phyloP scores from a whole-genome alignment of 1,140 invertebrate species.

The Euura lappo region DNA sequence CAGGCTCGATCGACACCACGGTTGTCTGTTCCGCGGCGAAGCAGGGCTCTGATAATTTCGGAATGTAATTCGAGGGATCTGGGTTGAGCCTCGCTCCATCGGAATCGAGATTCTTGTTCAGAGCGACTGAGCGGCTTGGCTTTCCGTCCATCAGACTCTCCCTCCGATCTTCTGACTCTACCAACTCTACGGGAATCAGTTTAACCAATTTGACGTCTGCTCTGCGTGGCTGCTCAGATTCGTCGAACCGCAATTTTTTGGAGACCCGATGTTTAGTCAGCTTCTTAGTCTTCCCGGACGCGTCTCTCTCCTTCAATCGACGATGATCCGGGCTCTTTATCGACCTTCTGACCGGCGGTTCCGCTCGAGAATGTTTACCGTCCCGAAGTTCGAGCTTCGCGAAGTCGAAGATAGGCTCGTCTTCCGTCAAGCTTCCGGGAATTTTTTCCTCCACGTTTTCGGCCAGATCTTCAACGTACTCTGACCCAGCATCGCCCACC shows the following conservation, averaged over 20 bases:
- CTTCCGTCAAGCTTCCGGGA: not conserved
- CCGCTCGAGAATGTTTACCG: not conserved
- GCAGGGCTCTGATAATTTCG: slow-evolving; percentile 7
- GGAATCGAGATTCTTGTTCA: not conserved
- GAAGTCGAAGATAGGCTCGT: not conserved
- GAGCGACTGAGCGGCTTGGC: not conserved
- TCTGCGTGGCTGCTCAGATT: not conserved
- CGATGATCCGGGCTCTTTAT: not conserved
- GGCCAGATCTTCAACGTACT: not conserved
- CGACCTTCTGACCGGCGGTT: not conserved
- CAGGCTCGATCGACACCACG: not conserved
- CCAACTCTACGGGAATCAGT: slow-evolving; percentile 16
- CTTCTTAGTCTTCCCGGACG: not conserved
- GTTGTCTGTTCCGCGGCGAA: not conserved
- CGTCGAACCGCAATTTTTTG: not conserved
- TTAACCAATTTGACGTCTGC: slow-evolving; percentile 16
- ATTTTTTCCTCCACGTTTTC: not conserved
- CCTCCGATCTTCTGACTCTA: not conserved
- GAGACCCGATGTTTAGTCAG: not conserved
- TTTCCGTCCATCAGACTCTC: not conserved
- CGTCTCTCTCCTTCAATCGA: not conserved
- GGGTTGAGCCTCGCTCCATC: not conserved
- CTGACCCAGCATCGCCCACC: not conserved
- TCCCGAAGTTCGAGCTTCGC: not conserved
- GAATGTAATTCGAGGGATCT: slow-evolving; percentile 11